Evolutionary conservation across 2,113 vertebrate genomes (phyloP).

Genomic region (Tetrax tetrax): DNA sequence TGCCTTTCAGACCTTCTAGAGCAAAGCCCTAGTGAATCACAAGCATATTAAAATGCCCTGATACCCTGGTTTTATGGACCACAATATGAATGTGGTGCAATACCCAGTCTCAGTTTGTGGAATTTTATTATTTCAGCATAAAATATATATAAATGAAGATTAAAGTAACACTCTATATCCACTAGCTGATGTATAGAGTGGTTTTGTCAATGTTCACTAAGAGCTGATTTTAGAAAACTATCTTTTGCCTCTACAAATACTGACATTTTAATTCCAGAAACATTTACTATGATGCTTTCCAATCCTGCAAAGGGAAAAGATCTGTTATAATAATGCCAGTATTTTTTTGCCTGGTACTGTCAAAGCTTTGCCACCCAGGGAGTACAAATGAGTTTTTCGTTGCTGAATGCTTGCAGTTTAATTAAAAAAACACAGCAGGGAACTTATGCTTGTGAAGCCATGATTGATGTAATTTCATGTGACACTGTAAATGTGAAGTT

Average conservation of each 20-base stretch:
- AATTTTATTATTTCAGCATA: constrained; percentile 8
- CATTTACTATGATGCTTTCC: neutral
- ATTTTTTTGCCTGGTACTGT: neutral
- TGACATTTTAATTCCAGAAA: neutral
- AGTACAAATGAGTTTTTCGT: neutral
- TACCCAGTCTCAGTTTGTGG: neutral
- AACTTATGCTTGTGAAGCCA: neutral
- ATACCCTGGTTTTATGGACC: neutral
- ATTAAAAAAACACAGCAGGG: neutral
- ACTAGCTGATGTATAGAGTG: neutral
- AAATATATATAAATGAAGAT: neutral
- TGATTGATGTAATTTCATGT: neutral
- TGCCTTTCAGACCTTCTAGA: neutral
- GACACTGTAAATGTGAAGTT: neutral
- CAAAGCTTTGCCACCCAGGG: neutral
- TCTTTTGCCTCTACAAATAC: neutral
- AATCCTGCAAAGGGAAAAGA: neutral
- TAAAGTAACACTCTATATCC: neutral
- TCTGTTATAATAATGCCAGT: neutral
- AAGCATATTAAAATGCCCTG: neutral
- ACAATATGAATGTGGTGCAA: neutral
- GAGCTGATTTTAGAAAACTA: neutral
- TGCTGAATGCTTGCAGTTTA: neutral
- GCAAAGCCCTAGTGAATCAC: neutral
- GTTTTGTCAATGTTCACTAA: neutral